Evolutionary conservation across 1,140 invertebrate genomes (phyloP), one percentile per base, ranked within the genome.

Genomic region (Onthophagus taurus): DNA sequence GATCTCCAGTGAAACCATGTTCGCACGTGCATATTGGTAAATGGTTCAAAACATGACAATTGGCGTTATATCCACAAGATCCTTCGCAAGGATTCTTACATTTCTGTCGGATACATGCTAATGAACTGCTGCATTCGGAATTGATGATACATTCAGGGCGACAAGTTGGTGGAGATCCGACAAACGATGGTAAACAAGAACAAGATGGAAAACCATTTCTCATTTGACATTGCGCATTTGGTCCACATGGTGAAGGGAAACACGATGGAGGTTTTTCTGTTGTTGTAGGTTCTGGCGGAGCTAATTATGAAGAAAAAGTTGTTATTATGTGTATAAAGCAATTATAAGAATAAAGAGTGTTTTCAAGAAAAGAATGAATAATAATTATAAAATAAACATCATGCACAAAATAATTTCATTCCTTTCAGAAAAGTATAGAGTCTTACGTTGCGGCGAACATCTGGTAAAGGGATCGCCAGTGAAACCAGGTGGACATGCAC

Each of bases 191-290:
- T 41, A 81, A 63, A 60, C 88, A 91, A 2, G 83, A 84, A 53
- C 86, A 89, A 0, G 80, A 80, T 24, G 83, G 81, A 48, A 72
- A 76, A 34, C 77, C 79, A 31, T 73, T 72, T 31, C 80, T 69
- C 12, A 83, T 69, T 57, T 80, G 79, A 57, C 87, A 90, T 44
- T 82, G 72, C 1, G 85, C 81, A 58, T 89, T 84, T 1, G 83
- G 82, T 14, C 87, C 87, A 57, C 86, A 91, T 1, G 86, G 84
- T 12, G 78, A 83, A 47, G 81, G 83, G 21, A 72, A 74, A 59
- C 85, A 88, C 6, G 81, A 82, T 47, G 79, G 79, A 41, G 75
- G 76, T 48, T 70, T 61, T 63, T 78, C 76, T 20, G 78, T 78
- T 47, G 63, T 52, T 50, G 63, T 37, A 6, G 17, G n/a, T 21